Conservation (phyloP, 2,113 vertebrate genomes). For the Cryptotis parvus region DNA sequence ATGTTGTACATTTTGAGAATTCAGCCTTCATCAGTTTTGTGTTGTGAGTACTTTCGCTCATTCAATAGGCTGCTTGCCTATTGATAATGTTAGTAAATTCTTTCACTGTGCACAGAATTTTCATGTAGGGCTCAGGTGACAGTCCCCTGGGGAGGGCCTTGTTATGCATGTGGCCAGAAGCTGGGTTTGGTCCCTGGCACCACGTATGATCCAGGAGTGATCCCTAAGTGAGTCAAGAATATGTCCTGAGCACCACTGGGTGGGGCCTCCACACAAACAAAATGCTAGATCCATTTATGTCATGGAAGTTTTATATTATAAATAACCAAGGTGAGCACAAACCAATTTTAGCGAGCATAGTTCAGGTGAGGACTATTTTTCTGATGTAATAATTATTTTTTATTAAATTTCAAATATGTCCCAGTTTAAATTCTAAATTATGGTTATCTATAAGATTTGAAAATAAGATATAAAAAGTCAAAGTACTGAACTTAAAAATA, state of each 20-base stretch:
- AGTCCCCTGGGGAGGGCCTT: no score
- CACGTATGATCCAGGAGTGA: not conserved
- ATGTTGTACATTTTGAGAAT: no score
- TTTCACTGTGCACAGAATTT: no score
- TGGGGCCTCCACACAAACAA: not conserved
- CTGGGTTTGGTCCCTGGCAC: no score
- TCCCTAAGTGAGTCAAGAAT: not conserved
- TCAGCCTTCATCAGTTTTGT: no score
- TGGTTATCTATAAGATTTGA: not conserved
- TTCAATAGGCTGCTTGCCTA: no score
- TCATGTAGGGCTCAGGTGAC: no score
- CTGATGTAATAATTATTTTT: not conserved
- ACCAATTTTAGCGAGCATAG: not conserved
- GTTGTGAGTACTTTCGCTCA: no score
- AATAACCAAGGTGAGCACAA: not conserved
- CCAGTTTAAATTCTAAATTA: conserved; percentile 6
- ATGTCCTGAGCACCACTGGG: no score
- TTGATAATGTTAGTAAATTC: no score
- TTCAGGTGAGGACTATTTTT: not conserved
- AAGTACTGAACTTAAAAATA: not conserved
- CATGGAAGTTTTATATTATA: conserved; percentile 27
- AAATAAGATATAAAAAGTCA: conserved; percentile 26
- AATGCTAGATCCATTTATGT: not conserved
- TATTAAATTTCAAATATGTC: not conserved
- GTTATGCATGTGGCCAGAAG: no score